These are phyloP conservation scores for Athene cunicularia DNA, from an alignment of 2,113 vertebrate species.

Conservation along the genomic window DNA sequence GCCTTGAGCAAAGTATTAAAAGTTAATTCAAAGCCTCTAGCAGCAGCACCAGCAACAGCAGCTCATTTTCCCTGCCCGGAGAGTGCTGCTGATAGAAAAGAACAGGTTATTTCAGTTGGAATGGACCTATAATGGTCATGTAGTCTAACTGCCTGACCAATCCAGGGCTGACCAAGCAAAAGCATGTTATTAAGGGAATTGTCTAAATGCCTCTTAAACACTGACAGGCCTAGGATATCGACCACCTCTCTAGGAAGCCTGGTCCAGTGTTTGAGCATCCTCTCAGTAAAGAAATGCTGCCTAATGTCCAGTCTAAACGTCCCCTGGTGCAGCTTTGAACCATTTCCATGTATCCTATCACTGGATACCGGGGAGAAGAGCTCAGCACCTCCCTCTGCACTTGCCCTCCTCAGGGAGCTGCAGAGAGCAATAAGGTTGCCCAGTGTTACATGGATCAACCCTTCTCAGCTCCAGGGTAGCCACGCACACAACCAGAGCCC, in stretches of 20 bases:
- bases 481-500: not conserved
- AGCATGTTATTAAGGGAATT: not conserved
- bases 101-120: not conserved
- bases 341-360: accelerated
- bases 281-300: not conserved
- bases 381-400: not conserved
- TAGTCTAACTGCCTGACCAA: not conserved
- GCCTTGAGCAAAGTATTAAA: not conserved
- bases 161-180: not conserved
- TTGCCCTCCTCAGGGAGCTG: not conserved
- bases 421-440: not conserved
- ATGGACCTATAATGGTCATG: not conserved
- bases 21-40: not conserved
- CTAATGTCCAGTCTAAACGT: not conserved
- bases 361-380: not conserved
- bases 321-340: not conserved
- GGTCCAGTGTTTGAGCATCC: not conserved
- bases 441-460: not conserved
- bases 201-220: not conserved
- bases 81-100: not conserved
- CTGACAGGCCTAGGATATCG: not conserved
- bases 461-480: not conserved
- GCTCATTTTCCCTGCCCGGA: not conserved
- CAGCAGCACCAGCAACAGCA: not conserved
- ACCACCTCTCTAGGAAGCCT: not conserved